These are phyloP conservation scores for Colinus virginianus DNA, from an alignment of 2,113 vertebrate genomes.

Conservation along the genomic window DNA sequence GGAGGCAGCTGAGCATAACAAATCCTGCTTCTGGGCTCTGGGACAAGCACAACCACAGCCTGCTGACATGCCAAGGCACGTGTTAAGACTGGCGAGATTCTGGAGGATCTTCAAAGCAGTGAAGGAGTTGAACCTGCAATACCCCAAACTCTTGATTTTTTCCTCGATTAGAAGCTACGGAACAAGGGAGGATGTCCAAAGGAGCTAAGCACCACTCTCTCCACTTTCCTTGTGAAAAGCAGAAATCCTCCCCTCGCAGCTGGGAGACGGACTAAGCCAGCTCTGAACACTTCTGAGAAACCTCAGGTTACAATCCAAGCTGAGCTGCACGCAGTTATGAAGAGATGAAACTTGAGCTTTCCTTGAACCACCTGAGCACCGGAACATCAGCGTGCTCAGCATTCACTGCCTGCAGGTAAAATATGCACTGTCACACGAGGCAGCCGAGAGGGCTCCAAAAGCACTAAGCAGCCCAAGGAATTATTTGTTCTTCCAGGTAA, in stretches of 20 bases:
- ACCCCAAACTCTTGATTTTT: fast-evolving
- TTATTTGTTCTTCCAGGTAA: neutral
- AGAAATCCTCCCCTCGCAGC: neutral
- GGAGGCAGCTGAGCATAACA: fast-evolving
- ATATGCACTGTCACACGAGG: fast-evolving
- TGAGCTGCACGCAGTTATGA: neutral
- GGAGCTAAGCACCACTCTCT: neutral
- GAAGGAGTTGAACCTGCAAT: neutral
- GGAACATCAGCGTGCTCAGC: fast-evolving
- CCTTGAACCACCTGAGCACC: neutral
- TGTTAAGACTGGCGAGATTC: neutral
- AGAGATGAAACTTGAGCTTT: neutral
- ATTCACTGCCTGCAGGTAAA: neutral
- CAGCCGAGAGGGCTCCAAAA: neutral
- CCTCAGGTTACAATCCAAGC: neutral
- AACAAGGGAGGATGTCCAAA: neutral
- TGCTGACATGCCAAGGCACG: neutral
- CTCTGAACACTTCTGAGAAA: neutral
- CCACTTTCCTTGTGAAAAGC: neutral
- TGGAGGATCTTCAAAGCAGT: neutral
- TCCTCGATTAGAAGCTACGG: neutral
- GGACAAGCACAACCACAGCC: neutral
- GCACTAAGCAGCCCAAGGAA: neutral
- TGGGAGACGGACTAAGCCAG: neutral
- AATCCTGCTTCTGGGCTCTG: neutral